Percentiles rank a stretch among this genome's conserved stretches.
Conservation (phyloP, 2,113 vertebrate genomes). For the Silurus meridionalis region DNA sequence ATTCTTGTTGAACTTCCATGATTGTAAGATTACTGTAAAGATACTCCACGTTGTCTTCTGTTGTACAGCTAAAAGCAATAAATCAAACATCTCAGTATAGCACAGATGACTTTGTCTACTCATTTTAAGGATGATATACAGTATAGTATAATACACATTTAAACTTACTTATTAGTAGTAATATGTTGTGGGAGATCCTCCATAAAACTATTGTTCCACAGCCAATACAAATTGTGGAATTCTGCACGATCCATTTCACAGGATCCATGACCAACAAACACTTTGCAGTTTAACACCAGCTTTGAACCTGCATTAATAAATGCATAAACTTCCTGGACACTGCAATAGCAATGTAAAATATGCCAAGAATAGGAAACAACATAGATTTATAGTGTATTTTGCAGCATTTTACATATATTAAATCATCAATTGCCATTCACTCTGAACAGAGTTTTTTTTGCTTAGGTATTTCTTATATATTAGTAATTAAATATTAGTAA, state of each 20-base stretch:
- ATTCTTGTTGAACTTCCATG: conserved; percentile 6
- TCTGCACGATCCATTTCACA: background rate
- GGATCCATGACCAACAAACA: conserved; percentile 10
- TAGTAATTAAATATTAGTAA: background rate
- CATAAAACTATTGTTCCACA: rapidly evolving
- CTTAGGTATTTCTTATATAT: background rate
- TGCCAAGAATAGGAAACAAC: background rate
- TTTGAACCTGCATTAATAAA: conserved; percentile 30
- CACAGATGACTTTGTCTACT: background rate
- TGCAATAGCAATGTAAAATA: background rate
- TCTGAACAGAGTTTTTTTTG: background rate
- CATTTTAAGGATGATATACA: background rate
- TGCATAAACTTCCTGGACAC: background rate
- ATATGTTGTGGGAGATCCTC: background rate
- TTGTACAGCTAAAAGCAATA: background rate
- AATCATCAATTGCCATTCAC: background rate
- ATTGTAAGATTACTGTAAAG: background rate
- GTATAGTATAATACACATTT: background rate
- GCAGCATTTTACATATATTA: no score
- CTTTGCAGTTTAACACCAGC: conserved; percentile 26
- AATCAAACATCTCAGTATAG: background rate
- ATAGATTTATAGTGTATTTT: no score
- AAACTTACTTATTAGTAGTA: background rate
- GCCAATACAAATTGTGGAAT: background rate
- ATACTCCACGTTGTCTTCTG: background rate